Evolutionary conservation across 2,113 vertebrate genomes (phyloP), one percentile per base, ranked within the genome.

Genomic region (Okapia johnstoni): DNA sequence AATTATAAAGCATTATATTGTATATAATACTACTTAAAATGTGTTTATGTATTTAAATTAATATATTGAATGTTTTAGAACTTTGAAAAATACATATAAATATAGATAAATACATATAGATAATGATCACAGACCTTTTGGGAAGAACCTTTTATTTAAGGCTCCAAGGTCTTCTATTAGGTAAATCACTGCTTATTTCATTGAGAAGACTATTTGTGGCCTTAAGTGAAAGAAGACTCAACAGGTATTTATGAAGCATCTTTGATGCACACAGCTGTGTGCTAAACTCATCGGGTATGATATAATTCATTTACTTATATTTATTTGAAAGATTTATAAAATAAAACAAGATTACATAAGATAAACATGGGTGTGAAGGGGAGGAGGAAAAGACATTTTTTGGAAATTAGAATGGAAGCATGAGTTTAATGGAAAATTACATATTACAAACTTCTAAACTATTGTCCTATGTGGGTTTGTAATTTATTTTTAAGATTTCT

Each of bases 401-500:
- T 57, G 30, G 70, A 97, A 95, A 90, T 52, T 33, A 50, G 4
- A 48, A 90, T 89, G 16, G 50, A 92, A 33, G 26, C 88, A 93
- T 93, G 7, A 83, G 2, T 7, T 70, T 66, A 94, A 21, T 85
- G 63, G 73, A 93, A 97, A 95, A 92, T 28, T 55, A 55, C n/a
- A 79, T 61, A 63, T 88, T 73, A 84, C 25, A 88, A 92, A 76
- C 23, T 61, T 54, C 40, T 87, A 94, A 90, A 66, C 25, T 55
- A 3, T 93, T 94, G 14, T 26, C 88, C 54, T 70, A 15, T 63
- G 23, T 87, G 79, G 12, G 26, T 80, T 93, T 93, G 19, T 63
- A 79, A 81, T 88, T 91, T 97, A 84, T 70, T 88, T 92, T 90
- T 87, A 84, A 79, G 23, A 15, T 90, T 90, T 76, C n/a, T 58